Evolutionary conservation across 2,797 vertebrate genomes (phyloP).

Genomic region (Gallinago nigripennis): DNA sequence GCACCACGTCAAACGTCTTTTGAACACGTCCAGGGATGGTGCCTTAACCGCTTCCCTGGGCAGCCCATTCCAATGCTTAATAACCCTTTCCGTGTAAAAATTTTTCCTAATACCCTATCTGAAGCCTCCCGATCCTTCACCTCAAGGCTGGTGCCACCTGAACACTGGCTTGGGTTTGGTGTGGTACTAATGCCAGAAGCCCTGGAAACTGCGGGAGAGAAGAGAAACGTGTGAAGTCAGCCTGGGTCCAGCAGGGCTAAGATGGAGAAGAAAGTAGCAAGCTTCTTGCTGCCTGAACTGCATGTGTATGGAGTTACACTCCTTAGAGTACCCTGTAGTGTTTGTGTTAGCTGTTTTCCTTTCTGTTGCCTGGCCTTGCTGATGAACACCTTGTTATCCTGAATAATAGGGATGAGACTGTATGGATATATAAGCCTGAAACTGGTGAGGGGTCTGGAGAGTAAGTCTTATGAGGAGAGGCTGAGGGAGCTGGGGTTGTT

Average conservation of each 20-base stretch:
- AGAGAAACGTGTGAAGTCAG: not conserved
- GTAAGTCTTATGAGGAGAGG: no score
- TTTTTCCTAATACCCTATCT: no score
- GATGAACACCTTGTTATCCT: not conserved
- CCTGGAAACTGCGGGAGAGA: not conserved
- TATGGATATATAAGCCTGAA: not conserved
- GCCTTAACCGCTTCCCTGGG: no score
- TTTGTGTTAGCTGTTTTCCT: not conserved
- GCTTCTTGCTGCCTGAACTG: not conserved
- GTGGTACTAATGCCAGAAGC: not conserved
- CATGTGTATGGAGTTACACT: accelerated
- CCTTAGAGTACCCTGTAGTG: not conserved
- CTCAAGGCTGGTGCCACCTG: not conserved
- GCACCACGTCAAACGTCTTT: no score
- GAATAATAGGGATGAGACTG: not conserved
- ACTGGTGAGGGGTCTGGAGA: no score
- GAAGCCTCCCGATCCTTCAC: not conserved
- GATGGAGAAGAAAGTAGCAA: not conserved
- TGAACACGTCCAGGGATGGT: no score
- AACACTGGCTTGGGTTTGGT: not conserved
- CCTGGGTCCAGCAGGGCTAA: not conserved
- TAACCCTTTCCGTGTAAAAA: no score
- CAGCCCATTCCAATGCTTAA: no score
- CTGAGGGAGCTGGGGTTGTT: no score
- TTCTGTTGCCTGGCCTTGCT: not conserved